Conservation (phyloP, 2,888 invertebrate genomes). For the Pediacus dermestoides region DNA sequence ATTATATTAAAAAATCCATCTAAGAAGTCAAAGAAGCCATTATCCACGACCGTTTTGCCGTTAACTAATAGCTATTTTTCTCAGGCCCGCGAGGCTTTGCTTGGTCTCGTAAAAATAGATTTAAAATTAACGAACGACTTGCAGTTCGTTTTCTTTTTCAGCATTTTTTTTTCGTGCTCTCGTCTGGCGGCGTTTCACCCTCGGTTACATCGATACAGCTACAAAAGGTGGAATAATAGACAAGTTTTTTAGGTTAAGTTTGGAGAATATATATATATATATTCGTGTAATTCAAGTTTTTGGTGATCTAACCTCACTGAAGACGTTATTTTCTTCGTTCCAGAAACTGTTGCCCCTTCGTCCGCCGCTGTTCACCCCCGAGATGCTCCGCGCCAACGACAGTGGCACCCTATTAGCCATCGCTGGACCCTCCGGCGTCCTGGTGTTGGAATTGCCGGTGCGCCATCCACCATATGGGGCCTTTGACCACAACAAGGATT, state of each 20-base stretch:
- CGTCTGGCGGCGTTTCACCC: too few relatives aligned
- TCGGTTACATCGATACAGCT: too few relatives aligned
- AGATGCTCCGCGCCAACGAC: constrained; percentile 61
- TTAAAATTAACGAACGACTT: constrained; percentile 35
- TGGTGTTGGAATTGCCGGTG: constrained; percentile 67
- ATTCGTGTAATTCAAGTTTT: too few relatives aligned
- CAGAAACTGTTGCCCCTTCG: constrained; percentile 68
- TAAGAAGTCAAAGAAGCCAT: constrained; percentile 65
- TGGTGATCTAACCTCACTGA: too few relatives aligned
- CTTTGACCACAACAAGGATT: constrained; percentile 65
- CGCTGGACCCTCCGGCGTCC: constrained; percentile 67
- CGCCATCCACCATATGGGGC: constrained; percentile 67
- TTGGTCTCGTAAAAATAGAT: constrained; percentile 37
- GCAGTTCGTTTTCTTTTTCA: constrained; percentile 1
- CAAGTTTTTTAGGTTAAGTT: too few relatives aligned
- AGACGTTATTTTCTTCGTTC: constrained; percentile 39
- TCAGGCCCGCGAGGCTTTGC: constrained; percentile 38
- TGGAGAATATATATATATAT: too few relatives aligned
- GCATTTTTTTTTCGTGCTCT: too few relatives aligned
- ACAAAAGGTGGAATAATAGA: too few relatives aligned
- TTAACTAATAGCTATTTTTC: constrained; percentile 49
- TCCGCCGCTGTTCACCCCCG: constrained; percentile 67
- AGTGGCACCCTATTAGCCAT: constrained; percentile 66
- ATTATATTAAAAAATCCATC: constrained; percentile 73
- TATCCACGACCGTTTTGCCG: constrained; percentile 47